Percentiles rank a stretch among this genome's conserved stretches.
phyloP scores from a whole-genome alignment of 2,888 invertebrate species.

The Boloria euphrosyne region DNA sequence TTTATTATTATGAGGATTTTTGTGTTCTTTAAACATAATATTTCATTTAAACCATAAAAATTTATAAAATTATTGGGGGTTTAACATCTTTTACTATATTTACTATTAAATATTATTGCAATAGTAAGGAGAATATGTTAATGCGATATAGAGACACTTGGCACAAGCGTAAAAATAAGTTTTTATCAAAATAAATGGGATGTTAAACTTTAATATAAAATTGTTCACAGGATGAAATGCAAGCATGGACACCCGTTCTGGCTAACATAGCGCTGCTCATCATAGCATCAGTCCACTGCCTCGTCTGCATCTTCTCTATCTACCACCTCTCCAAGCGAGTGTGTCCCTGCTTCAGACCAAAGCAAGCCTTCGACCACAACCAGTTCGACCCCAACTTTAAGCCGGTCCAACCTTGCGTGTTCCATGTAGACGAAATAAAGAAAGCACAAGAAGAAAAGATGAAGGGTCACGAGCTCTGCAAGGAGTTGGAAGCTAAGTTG shows the following conservation, averaged over 20 bases:
- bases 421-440: slow-evolving; percentile 68
- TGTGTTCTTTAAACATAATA: too few species aligned
- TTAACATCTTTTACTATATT: too few species aligned
- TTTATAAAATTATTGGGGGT: too few species aligned
- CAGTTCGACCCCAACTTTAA: slow-evolving; percentile 74
- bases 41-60: too few species aligned
- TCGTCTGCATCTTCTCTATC: slow-evolving; percentile 77
- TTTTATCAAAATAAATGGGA: too few species aligned
- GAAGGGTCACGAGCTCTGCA: slow-evolving; percentile 62
- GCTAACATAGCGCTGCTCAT: slow-evolving; percentile 84
- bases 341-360: slow-evolving; percentile 81
- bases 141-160: too few species aligned
- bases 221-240: slow-evolving; percentile 71
- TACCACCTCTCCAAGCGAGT: slow-evolving; percentile 80
- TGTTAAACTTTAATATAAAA: too few species aligned
- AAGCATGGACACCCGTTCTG: slow-evolving; percentile 83
- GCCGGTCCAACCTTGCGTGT: slow-evolving; percentile 60
- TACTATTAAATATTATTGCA: too few species aligned
- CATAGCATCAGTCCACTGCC: slow-evolving; percentile 81
- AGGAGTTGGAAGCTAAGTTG: slow-evolving; percentile 69
- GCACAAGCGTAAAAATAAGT: too few species aligned
- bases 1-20: too few species aligned
- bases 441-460: slow-evolving; percentile 55
- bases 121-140: too few species aligned
- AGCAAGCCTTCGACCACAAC: slow-evolving; percentile 76